These are phyloP conservation scores for Drosophila parthenogenetica DNA, from an alignment of 2,888 invertebrate species.

Conservation along the genomic window DNA sequence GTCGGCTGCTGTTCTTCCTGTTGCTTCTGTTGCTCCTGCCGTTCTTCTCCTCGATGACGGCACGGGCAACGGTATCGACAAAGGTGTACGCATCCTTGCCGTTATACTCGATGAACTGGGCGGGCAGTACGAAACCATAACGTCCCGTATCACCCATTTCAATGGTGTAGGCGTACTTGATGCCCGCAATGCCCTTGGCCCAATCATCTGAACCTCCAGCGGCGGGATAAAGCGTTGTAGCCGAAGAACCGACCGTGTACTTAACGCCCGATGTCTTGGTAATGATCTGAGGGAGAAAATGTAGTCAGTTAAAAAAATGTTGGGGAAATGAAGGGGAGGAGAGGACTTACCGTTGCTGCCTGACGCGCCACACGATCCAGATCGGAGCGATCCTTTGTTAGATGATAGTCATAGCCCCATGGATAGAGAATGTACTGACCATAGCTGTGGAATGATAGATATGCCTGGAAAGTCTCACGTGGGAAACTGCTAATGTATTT, in stretches of 20 bases:
- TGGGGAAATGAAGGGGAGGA: no score
- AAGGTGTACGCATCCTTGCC: slow-evolving; percentile 91
- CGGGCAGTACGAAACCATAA: slow-evolving; percentile 94
- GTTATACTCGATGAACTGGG: slow-evolving; percentile 90
- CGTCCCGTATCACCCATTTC: slow-evolving; percentile 94
- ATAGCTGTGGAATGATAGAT: slow-evolving; percentile 93
- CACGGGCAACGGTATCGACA: slow-evolving; percentile 88
- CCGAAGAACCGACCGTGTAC: slow-evolving; percentile 92
- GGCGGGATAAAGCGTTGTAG: slow-evolving; percentile 91
- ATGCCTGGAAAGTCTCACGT: slow-evolving; percentile 88
- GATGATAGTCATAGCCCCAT: slow-evolving; percentile 93
- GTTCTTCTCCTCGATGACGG: slow-evolving; percentile 82
- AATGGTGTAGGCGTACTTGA: slow-evolving; percentile 95
- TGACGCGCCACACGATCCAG: slow-evolving; percentile 89
- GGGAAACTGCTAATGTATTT: slow-evolving; percentile 86
- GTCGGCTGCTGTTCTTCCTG: slow-evolving; percentile 33
- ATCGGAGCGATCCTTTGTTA: slow-evolving; percentile 89
- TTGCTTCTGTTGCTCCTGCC: slow-evolving; percentile 44
- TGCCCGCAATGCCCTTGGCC: slow-evolving; percentile 92
- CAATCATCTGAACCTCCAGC: slow-evolving; percentile 95
- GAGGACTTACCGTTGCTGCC: slow-evolving; percentile 87
- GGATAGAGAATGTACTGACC: slow-evolving; percentile 94
- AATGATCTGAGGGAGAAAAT: slow-evolving; percentile 64
- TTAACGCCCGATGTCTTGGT: slow-evolving; percentile 85
- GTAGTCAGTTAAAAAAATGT: no score